phyloP scores from a whole-genome alignment of 2,113 vertebrate species.

The Rynchops niger region DNA sequence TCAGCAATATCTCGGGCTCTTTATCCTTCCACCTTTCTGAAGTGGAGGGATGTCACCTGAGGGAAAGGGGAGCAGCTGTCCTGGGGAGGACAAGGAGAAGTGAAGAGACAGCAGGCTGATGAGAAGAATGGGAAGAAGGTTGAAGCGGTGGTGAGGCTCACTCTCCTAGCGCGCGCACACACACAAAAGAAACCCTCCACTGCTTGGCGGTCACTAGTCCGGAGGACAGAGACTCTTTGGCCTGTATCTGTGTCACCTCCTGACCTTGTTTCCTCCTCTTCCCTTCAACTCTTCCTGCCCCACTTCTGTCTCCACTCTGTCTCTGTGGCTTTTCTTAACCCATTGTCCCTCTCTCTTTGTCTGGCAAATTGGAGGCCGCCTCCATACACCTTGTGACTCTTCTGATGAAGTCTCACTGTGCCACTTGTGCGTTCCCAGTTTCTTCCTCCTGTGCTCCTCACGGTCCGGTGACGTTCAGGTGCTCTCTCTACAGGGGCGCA shows the following conservation, averaged over 20 bases:
- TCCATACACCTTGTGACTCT: background rate
- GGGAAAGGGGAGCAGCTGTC: background rate
- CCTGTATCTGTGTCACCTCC: background rate
- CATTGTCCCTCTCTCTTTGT: background rate
- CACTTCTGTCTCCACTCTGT: background rate
- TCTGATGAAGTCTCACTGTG: background rate
- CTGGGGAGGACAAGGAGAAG: background rate
- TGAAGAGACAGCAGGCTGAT: background rate
- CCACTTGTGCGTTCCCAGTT: fast-evolving
- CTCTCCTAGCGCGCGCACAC: background rate
- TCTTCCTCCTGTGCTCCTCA: background rate
- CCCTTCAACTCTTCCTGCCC: background rate
- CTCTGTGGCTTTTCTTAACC: background rate
- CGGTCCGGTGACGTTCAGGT: background rate
- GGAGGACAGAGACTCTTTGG: background rate
- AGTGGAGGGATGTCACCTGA: background rate
- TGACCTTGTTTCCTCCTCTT: background rate
- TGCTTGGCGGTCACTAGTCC: background rate
- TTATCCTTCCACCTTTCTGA: background rate
- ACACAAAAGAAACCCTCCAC: fast-evolving
- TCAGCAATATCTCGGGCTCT: background rate
- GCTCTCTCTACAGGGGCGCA: background rate
- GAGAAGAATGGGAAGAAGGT: background rate
- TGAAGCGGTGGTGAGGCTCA: background rate
- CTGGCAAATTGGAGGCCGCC: background rate